Percentiles rank a stretch among this genome's conserved stretches.
These are phyloP conservation scores for Epinephelus malabaricus DNA, from an alignment of 2,797 vertebrate genomes.

Conservation along the genomic window DNA sequence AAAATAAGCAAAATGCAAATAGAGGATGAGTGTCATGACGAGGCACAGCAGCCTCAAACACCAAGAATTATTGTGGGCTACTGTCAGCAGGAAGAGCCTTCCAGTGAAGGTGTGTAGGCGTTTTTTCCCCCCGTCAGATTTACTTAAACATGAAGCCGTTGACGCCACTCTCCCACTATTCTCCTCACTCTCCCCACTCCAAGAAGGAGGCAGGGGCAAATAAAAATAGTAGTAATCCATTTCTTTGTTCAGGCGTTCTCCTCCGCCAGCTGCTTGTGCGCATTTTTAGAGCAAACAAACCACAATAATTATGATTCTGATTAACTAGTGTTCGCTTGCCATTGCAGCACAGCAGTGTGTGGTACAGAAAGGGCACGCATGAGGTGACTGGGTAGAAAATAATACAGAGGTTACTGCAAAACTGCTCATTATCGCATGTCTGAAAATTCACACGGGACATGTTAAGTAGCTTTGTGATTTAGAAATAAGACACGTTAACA, in stretches of 20 bases:
- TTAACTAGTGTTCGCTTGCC: slow-evolving; percentile 18
- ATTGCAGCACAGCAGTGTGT: not conserved
- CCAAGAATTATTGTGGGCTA: slow-evolving; percentile 19
- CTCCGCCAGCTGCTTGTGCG: not conserved
- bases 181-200: not conserved
- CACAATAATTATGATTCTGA: slow-evolving; percentile 17
- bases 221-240: slow-evolving; percentile 51
- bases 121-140: slow-evolving; percentile 30
- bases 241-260: slow-evolving; percentile 15
- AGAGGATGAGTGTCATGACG: slow-evolving; percentile 32
- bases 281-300: slow-evolving; percentile 17
- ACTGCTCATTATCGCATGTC: slow-evolving; percentile 43
- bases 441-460: slow-evolving; percentile 33
- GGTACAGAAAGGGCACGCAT: slow-evolving; percentile 9
- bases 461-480: slow-evolving; percentile 35
- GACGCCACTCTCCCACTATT: slow-evolving; percentile 1
- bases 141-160: slow-evolving; percentile 30
- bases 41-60: slow-evolving; percentile 20
- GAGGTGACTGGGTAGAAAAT: not conserved
- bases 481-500: not conserved
- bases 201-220: slow-evolving; percentile 19
- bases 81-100: slow-evolving; percentile 34
- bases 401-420: slow-evolving; percentile 16
- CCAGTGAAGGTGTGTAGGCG: slow-evolving; percentile 21
- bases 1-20: slow-evolving; percentile 37